These are phyloP conservation scores for Crax fasciolata DNA, from an alignment of 2,797 vertebrate genomes.

Conservation along the genomic window DNA sequence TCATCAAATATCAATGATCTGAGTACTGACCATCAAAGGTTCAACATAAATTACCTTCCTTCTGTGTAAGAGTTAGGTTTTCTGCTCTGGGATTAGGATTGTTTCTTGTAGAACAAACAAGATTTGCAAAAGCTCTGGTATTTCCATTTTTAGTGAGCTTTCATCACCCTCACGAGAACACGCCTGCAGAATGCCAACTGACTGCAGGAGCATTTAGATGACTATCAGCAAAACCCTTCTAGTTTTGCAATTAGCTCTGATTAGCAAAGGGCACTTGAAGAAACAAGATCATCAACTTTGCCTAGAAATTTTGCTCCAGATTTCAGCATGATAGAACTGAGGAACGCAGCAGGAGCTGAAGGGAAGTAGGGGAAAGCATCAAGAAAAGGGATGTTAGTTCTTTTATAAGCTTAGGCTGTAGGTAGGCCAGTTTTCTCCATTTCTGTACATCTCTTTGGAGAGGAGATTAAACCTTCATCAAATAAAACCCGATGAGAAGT, in stretches of 20 bases:
- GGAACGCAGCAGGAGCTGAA: neutral
- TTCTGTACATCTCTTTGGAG: neutral
- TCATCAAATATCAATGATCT: neutral
- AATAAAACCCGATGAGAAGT: neutral
- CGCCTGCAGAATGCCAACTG: neutral
- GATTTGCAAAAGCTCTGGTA: neutral
- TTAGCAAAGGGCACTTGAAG: neutral
- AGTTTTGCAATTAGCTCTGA: slow-evolving; percentile 1
- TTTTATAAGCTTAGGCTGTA: neutral
- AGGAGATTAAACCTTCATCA: slow-evolving; percentile 10
- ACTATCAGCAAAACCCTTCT: neutral
- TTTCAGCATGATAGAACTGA: neutral
- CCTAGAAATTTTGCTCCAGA: neutral
- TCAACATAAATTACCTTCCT: neutral
- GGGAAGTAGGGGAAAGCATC: neutral
- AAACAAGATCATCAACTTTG: neutral
- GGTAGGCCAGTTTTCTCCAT: neutral
- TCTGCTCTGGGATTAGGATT: neutral
- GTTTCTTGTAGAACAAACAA: neutral
- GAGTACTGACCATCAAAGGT: neutral
- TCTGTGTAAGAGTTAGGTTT: neutral
- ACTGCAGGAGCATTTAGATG: neutral
- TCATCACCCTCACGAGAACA: neutral
- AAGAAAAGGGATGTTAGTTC: neutral
- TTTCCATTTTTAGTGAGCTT: slow-evolving; percentile 4